Conservation (phyloP, 2,797 vertebrate genomes). For the Sphenodon punctatus region DNA sequence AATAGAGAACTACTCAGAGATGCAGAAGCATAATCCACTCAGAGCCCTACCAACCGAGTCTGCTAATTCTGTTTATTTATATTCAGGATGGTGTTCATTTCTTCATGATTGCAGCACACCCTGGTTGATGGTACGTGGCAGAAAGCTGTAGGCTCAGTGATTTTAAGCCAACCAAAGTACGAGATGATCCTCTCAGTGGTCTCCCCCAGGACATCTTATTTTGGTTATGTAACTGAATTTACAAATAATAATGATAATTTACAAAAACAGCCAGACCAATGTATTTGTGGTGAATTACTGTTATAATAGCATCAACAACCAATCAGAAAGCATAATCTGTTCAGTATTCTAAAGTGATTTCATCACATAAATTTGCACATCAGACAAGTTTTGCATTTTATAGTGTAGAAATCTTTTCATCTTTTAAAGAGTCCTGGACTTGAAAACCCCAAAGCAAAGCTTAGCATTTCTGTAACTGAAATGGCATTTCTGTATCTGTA, state of each 20-base stretch:
- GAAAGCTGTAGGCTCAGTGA: not conserved
- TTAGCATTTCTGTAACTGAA: not conserved
- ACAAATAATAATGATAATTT: not conserved
- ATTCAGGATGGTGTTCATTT: not conserved
- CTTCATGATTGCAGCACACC: not conserved
- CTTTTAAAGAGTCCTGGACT: not conserved
- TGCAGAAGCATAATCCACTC: not conserved
- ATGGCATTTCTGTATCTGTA: not conserved
- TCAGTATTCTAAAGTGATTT: not conserved
- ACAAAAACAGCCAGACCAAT: not conserved
- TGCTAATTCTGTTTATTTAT: not conserved
- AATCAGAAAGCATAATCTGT: not conserved
- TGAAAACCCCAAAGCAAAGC: not conserved
- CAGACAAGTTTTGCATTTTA: rapidly evolving
- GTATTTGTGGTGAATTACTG: not conserved
- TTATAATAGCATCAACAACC: not conserved
- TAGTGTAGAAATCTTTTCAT: not conserved
- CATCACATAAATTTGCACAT: not conserved
- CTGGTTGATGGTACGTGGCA: not conserved
- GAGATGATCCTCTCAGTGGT: not conserved
- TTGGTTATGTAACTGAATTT: not conserved
- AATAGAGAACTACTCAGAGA: not conserved
- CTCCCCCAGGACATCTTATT: not conserved
- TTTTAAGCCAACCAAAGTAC: not conserved
- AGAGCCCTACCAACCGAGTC: not conserved